Base-by-base conservation (phyloP, 37 sponge, comb jelly and placozoan species). In the Crambe crambe region DNA sequence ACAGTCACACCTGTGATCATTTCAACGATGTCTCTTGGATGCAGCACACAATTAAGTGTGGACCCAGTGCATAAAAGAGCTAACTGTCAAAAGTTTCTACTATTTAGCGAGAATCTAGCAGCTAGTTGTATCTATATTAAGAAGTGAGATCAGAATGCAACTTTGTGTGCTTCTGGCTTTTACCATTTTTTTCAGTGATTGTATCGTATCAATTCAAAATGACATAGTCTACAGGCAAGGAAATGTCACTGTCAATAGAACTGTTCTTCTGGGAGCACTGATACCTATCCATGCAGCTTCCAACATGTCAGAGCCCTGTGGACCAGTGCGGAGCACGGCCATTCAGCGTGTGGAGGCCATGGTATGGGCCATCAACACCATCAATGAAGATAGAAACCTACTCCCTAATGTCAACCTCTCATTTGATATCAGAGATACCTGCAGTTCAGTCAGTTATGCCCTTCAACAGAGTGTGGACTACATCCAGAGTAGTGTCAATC, bases 351-450 rank as follows among this genome's bases (percentile, higher is more conserved):
- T 81, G 0, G 86, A 87, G 63, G 89, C 89, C 18, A 94, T 94
- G 89, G 78, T 83, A 0, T 75, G 58, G 39, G 92, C 95, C 0
- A 64, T 88, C 4, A 44, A 81, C 15, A 56, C 31, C 34, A 81
- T 88, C 47, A 94, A 94, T 64, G 41, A 80, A n/a, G 44, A 88
- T 58, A 39, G 56, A 0, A 54, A 34, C 23, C 51, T 91, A 2
- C 77, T 91, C 27, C 85, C 84, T 2, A 72, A 68, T 0, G 32
- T 91, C 0, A 86, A 20, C 15, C 78, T 94, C 1, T 85, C 83
- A 0, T 94, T 70, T 58, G 80, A 76, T 20, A 88, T 94, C 51
- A 60, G 80, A 10, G 95, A 94, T 62, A 91, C 95, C 3, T 94
- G 91, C 66, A 20, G 30, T 0, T 22, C 41, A 4, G 22, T 35